Evolutionary conservation across 2,888 invertebrate genomes (phyloP).

Genomic region (Graphium colonna): DNA sequence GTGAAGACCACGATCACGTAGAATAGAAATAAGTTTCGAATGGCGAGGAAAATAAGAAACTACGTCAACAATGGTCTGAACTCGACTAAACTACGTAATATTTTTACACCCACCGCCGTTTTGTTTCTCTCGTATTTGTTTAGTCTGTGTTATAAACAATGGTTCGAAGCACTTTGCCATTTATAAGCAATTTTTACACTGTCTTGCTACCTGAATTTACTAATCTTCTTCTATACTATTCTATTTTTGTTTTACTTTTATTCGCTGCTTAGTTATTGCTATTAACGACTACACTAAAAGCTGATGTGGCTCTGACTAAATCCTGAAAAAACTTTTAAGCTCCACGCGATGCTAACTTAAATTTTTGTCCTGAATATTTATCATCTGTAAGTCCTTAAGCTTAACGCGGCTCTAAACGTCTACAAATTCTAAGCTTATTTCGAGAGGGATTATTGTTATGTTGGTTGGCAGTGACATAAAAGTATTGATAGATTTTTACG

Average conservation of each 20-base stretch:
- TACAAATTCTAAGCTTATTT: conserved; percentile 5
- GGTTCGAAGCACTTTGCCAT: conserved; percentile 3
- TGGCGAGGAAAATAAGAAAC: conserved; percentile 34
- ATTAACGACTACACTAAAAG: background rate
- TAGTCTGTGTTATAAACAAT: background rate
- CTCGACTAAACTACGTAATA: conserved; percentile 38
- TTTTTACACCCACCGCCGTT: conserved; percentile 17
- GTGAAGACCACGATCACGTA: conserved; percentile 47
- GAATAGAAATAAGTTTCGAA: conserved; percentile 44
- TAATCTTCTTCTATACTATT: no score
- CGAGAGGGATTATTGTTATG: background rate
- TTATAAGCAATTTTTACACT: background rate
- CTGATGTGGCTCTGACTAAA: background rate
- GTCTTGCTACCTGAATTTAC: background rate
- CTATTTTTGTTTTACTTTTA: no score
- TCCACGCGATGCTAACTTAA: conserved; percentile 6
- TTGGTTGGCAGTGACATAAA: background rate
- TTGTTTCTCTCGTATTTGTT: conserved; percentile 1
- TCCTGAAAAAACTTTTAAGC: background rate
- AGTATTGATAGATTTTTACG: background rate
- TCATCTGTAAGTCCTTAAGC: conserved; percentile 13
- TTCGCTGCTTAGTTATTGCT: no score
- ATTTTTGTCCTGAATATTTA: conserved; percentile 13
- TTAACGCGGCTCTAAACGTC: conserved; percentile 3
- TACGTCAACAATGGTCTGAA: conserved; percentile 36